Evolutionary conservation across 1,140 invertebrate species (phyloP).

Genomic region (Penaeus chinensis): DNA sequence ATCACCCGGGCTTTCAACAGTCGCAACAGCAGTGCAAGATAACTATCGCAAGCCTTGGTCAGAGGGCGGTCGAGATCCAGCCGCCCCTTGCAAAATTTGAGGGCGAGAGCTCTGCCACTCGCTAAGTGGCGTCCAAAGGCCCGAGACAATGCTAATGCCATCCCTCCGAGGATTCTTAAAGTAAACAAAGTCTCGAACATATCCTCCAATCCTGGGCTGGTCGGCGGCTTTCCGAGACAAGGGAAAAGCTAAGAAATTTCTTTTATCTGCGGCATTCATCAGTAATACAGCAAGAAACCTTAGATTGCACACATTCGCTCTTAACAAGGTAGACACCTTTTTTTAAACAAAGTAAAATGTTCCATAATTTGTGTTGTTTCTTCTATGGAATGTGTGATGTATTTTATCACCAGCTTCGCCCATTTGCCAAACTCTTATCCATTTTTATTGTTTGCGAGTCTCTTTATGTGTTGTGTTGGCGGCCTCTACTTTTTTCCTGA

Average conservation of each 20-base stretch:
- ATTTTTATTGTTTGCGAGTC: constrained; percentile 33
- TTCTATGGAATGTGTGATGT: constrained; percentile 10
- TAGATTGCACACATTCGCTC: no score
- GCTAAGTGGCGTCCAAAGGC: not conserved
- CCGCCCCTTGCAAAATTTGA: constrained; percentile 30
- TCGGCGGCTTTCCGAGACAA: no score
- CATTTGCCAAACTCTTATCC: constrained; percentile 29
- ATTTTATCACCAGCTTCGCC: constrained; percentile 20
- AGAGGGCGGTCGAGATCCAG: constrained; percentile 5
- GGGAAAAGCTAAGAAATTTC: no score
- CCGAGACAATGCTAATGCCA: no score
- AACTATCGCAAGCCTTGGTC: constrained; percentile 27
- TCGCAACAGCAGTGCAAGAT: constrained; percentile 52
- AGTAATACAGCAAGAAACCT: no score
- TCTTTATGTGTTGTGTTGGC: constrained; percentile 35
- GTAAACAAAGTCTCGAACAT: no score
- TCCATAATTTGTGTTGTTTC: constrained; percentile 20
- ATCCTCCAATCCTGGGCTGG: no score
- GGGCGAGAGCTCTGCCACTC: not conserved
- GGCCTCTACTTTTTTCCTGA: no score
- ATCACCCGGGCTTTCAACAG: constrained; percentile 56
- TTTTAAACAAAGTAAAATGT: no score
- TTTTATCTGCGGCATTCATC: no score
- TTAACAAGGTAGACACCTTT: no score
- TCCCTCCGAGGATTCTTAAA: no score